Evolutionary conservation across 2,113 vertebrate species (phyloP).

Genomic region (Pyrgilauda ruficollis): DNA sequence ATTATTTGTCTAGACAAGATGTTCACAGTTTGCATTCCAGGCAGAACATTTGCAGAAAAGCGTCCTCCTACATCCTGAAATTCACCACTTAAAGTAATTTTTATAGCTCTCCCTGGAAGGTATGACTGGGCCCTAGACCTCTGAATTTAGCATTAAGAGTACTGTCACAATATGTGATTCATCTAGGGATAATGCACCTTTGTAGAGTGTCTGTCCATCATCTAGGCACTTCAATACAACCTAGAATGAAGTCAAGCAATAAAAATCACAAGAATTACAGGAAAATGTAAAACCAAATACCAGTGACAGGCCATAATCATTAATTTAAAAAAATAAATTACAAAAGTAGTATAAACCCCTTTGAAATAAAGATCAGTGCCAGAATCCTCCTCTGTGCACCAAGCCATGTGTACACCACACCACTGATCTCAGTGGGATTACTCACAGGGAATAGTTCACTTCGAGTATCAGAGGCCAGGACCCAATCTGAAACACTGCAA

Average conservation of each 20-base stretch:
- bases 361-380: background rate
- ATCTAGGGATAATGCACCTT: background rate
- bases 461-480: background rate
- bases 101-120: background rate
- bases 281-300: background rate
- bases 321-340: background rate
- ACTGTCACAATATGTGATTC: background rate
- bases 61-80: background rate
- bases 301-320: background rate
- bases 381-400: background rate
- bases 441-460: background rate
- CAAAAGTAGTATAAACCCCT: background rate
- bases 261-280: background rate
- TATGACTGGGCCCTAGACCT: background rate
- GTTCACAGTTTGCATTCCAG: background rate
- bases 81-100: background rate
- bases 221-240: background rate
- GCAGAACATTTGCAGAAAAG: background rate
- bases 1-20: background rate
- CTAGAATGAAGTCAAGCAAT: background rate
- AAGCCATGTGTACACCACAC: background rate
- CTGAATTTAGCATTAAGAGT: background rate
- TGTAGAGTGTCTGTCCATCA: slow-evolving; percentile 1
- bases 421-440: background rate
- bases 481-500: background rate